These are phyloP conservation scores for Oxyura jamaicensis DNA, from an alignment of 2,113 vertebrate species.

Conservation along the genomic window DNA sequence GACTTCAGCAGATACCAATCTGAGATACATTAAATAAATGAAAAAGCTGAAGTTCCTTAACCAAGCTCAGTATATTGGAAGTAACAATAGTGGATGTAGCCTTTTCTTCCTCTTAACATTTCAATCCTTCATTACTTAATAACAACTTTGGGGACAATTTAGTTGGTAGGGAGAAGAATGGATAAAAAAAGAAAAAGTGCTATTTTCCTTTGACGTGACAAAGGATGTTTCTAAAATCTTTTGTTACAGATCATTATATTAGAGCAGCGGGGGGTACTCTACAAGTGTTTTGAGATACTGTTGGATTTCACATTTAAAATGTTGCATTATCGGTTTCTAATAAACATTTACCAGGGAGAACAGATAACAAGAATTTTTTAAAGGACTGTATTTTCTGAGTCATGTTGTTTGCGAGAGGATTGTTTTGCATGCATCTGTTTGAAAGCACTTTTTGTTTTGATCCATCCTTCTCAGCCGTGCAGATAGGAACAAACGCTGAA, in stretches of 20 bases:
- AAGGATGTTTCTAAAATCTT: background rate
- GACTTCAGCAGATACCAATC: conserved; percentile 9
- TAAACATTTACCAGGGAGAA: background rate
- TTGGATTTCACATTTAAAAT: background rate
- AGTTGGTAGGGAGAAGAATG: background rate
- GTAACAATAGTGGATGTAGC: background rate
- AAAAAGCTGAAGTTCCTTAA: conserved; percentile 26
- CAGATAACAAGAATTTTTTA: background rate
- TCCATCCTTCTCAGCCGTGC: background rate
- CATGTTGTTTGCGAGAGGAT: background rate
- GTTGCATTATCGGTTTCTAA: background rate
- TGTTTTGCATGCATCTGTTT: background rate
- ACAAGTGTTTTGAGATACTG: background rate
- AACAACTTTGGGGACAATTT: background rate
- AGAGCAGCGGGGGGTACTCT: background rate
- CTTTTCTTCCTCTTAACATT: conserved; percentile 19
- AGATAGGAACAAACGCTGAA: background rate
- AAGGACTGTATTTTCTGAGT: background rate
- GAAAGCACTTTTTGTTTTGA: conserved; percentile 36
- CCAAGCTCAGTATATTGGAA: background rate
- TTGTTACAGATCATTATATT: background rate
- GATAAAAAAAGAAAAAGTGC: background rate
- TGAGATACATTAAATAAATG: conserved; percentile 29
- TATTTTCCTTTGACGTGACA: background rate
- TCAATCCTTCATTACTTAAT: background rate